These are phyloP conservation scores for Drosophila longiperda DNA, from an alignment of 2,888 invertebrate species.

Conservation along the genomic window DNA sequence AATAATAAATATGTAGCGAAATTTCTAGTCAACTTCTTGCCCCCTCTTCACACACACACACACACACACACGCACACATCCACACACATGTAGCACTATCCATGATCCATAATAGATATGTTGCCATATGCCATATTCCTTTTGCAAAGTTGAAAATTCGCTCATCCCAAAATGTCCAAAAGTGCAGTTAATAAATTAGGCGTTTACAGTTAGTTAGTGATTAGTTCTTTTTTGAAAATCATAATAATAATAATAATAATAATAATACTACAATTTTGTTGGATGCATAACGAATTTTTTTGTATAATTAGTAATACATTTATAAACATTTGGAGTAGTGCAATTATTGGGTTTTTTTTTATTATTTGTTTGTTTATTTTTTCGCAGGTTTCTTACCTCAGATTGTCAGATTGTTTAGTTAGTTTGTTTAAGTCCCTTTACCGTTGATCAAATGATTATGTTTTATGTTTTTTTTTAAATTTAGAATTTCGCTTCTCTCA, in stretches of 20 bases:
- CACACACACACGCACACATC: background rate
- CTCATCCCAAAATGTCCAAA: conserved; percentile 37
- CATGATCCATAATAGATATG: conserved; percentile 23
- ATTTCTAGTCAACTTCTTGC: conserved; percentile 83
- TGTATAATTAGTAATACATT: conserved; percentile 14
- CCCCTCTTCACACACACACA: conserved; percentile 40
- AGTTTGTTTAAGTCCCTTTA: conserved; percentile 6
- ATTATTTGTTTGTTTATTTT: conserved; percentile 30
- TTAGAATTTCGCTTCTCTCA: conserved; percentile 11
- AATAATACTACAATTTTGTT: conserved; percentile 16
- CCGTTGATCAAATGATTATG: conserved; percentile 6
- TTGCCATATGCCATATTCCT: conserved; percentile 30
- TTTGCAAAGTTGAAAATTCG: conserved; percentile 51
- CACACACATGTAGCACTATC: conserved; percentile 21
- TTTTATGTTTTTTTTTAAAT: background rate
- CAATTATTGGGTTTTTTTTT: conserved; percentile 63
- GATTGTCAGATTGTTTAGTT: conserved; percentile 41
- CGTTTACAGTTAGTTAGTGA: conserved; percentile 20
- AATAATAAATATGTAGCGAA: conserved; percentile 66
- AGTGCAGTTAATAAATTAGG: conserved; percentile 29
- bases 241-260: background rate
- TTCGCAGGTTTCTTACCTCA: conserved; percentile 38
- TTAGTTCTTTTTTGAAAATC: conserved; percentile 18
- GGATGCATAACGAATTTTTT: conserved; percentile 60
- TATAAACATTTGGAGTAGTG: conserved; percentile 60